Base-by-base conservation (phyloP, 2,113 vertebrate genomes). In the Pogona vitticeps region DNA sequence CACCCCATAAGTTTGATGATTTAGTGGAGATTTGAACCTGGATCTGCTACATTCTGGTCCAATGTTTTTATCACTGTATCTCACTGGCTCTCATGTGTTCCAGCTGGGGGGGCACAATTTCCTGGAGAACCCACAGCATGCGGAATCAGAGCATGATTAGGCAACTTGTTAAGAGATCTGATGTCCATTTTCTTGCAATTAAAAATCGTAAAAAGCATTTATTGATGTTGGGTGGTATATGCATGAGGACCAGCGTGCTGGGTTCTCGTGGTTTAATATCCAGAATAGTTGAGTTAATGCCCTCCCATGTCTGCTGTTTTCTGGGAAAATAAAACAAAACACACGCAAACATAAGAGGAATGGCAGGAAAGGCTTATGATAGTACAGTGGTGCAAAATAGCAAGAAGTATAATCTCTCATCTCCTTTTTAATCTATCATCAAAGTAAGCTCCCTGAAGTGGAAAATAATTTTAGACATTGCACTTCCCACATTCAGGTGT, bases 341-440 rank as follows among this genome's bases (percentile, higher is more conserved):
- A 52, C 46, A 52, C 46, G 10, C 46, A 52, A 52, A 52, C 46
- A 52, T 52, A 52, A n/a, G 46, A 52, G 46, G 46, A 52, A 52
- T 52, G 46, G 46, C 46, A 10, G 46, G 46, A 52, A 52, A 52
- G 46, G 46, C 46, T 52, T 6, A 52, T 52, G 10, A 52, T 52
- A 52, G 46, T 5, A 52, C 46, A 52, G 46, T 10, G 46, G 46
- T 6, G 10, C 46, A 52, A 52, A 52, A 52, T 52, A 52, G 46
- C 46, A 52, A 52, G 46, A 52, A 52, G 46, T 52, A 52, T 10
- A 10, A 52, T 52, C 46, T 52, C 46, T 52, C 46, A 10, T 85
- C 85, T 84, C 91, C 83, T 91, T 82, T 92, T 88, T 86, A 85
- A 92, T 91, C 88, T 90, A 93, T 94, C 91, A 93, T 91, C 91